Evolutionary conservation across 2,888 invertebrate genomes (phyloP), one percentile per base, ranked within the genome.

Genomic region (Byasa hedistus): DNA sequence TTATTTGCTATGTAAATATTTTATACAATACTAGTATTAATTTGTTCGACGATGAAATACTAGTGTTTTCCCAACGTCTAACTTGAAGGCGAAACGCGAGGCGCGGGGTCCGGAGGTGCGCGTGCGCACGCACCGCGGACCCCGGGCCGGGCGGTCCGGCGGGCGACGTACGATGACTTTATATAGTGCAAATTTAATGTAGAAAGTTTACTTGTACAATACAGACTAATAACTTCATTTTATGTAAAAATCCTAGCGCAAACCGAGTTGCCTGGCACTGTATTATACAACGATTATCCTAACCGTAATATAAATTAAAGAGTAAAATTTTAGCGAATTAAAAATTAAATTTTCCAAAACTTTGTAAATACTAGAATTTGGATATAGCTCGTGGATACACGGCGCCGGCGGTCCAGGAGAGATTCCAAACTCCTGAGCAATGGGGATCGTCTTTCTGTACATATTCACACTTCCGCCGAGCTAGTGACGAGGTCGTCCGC

Each of bases 251-350:
- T 87, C 85, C 87, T 89, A 89, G 89, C 89, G 89, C 89, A 87
- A 89, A 87, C 66, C 87, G 89, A 87, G 84, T 86, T 84, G 89
- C 86, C 89, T 87, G 89, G 88, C 91, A 88, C 89, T 87, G 89
- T 90, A 85, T 88, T 83, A 85, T 87, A 87, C 83, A 83, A 85
- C 86, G 81, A 83, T 84, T 85, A 87, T 81, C 89, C 87, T 90
- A 89, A 85, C 82, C 87, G 85, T 90, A 86, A 86, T 88, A 89
- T 84, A 90, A 91, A 91, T 90, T 84, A 91, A 90, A 83, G 87
- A 90, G 89, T 91, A 90, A 91, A 91, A 89, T 87, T 89, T 90
- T 90, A 90, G 91, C 91, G 91, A 90, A 89, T 91, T 90, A 88
- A 88, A 90, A 91, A 91, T 90, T 89, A 90, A 90, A 90, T 84